Conservation (phyloP, 2,888 invertebrate genomes). For the Metellina segmentata region DNA sequence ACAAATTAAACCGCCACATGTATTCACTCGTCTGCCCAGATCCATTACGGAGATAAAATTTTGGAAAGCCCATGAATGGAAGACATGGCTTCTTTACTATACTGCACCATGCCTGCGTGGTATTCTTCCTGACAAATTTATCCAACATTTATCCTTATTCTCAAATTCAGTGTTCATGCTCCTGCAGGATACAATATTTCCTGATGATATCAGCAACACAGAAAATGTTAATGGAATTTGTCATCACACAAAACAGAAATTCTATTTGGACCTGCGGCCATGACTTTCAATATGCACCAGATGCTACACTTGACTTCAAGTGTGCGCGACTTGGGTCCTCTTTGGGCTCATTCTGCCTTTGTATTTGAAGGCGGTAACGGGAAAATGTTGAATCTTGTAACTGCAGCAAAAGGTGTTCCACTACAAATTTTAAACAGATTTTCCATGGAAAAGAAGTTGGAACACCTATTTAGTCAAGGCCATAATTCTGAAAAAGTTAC, state of each 20-base stretch:
- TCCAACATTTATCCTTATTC: background rate
- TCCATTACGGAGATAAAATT: constrained; percentile 17
- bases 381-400: constrained; percentile 30
- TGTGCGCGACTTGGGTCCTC: constrained; percentile 47
- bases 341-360: constrained; percentile 43
- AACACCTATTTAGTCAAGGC: too few species aligned
- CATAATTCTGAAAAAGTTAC: too few species aligned
- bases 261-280: constrained; percentile 32
- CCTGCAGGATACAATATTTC: background rate
- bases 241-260: constrained; percentile 26
- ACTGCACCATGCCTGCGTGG: too few species aligned
- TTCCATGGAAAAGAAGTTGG: too few species aligned
- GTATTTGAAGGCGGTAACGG: constrained; percentile 29
- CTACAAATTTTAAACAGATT: constrained; percentile 28
- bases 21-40: constrained; percentile 36
- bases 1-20: constrained; percentile 32
- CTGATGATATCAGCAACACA: background rate
- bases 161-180: background rate
- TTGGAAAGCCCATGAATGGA: constrained; percentile 35
- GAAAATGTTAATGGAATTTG: too few species aligned
- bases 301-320: constrained; percentile 9
- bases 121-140: constrained; percentile 14
- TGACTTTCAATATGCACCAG: constrained; percentile 19
- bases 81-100: constrained; percentile 20
- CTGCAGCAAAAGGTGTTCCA: constrained; percentile 40